Evolutionary conservation across 1,140 invertebrate species (phyloP), one percentile per base, ranked within the genome.

Genomic region (Melanaphis sacchari): DNA sequence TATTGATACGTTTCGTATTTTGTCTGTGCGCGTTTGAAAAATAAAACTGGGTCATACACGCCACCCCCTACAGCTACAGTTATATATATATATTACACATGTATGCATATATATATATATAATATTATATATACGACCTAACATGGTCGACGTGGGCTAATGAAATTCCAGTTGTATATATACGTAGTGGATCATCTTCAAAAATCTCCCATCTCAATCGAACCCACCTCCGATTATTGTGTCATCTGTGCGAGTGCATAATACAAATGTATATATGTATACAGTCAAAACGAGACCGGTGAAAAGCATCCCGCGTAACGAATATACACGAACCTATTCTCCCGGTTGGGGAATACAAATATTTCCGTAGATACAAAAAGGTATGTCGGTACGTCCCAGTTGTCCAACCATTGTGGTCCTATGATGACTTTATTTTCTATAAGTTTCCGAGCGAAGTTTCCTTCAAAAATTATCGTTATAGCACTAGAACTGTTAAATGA

Each of bases 21-120:
- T 46, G 26, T 43, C 7, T 49, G 31, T 52, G 46, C 21, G 87
- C 6, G 21, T 46, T n/a, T 36, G 46, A 52, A 66, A 66, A 66
- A 66, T 66, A 89, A 89, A 89, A 89, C 87, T 52, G 87, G 87
- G 87, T 89, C 87, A 89, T 36, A 2, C 38, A 82, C 46, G 46
- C 36, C 46, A 52, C 26, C 21, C 26, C 21, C 46, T 15, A 15
- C 43, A 9, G 15, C n/a, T 21, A 15, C 43, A 4, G 5, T 31
- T 89, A 38, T 5, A 24, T 15, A 18, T 49, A 38, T 36, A 24
- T 15, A 59, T 59, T 5, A 24, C 4, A 18, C 18, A 38, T 36
- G 11, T 15, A 59, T 59, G 4, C 31, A 59, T 59, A 31, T 59
- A 4, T 54, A 54, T 8, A 54, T 26, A 31, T 31, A 54, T 54